Evolutionary conservation across 2,888 invertebrate species (phyloP).

Genomic region (Ormia ochracea): DNA sequence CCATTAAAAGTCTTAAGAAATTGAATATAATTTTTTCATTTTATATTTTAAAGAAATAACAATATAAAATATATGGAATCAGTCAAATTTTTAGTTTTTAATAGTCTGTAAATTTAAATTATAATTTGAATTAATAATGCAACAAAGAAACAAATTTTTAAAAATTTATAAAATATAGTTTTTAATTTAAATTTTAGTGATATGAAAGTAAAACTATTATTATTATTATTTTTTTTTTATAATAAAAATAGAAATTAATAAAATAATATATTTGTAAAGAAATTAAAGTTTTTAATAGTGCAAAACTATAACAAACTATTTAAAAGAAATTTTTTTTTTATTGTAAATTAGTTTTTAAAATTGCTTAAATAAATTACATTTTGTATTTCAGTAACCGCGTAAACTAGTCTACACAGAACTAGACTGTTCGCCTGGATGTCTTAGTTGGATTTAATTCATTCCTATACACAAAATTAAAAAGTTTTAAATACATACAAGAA

Average conservation of each 20-base stretch:
- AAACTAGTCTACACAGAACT: no score
- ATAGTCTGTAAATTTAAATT: conserved; percentile 41
- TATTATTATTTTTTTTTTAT: no score
- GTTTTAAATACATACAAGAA: no score
- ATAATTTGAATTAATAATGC: conserved; percentile 15
- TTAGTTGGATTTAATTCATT: no score
- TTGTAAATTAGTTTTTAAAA: no score
- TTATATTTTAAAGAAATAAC: neutral
- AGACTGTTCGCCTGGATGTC: no score
- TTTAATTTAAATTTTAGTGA: conserved; percentile 3
- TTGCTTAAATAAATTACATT: no score
- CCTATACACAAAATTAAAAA: no score
- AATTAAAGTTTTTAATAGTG: neutral
- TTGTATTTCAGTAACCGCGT: no score
- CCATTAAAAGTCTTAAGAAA: neutral
- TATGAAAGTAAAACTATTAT: neutral
- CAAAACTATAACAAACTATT: no score
- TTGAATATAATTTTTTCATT: neutral
- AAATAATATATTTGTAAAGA: neutral
- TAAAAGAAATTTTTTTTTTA: no score
- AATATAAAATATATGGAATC: conserved; percentile 39
- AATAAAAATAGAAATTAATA: no score
- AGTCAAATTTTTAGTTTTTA: conserved; percentile 63
- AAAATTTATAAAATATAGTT: conserved; percentile 25
- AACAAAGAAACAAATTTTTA: conserved; percentile 15